These are phyloP conservation scores for Trididemnum nubilum DNA, from an alignment of 23 tunicate species.

Conservation along the genomic window DNA sequence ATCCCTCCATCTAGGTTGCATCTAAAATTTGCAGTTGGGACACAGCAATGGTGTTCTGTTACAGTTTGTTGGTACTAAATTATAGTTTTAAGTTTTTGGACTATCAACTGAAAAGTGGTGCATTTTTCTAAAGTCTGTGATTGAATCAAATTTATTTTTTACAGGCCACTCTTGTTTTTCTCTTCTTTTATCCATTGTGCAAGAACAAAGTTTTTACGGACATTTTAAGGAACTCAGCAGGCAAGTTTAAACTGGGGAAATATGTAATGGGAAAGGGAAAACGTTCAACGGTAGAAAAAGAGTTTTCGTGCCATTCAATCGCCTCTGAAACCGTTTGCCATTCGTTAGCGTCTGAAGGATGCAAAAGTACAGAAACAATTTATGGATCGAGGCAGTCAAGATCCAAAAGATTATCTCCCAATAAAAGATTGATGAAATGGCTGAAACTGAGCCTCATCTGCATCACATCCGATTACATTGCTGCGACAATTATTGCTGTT, in stretches of 20 bases:
- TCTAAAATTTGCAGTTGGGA: too few relatives aligned
- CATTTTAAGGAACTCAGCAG: neutral
- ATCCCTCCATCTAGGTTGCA: too few relatives aligned
- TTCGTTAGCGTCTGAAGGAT: neutral
- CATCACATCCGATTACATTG: neutral
- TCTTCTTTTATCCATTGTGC: neutral
- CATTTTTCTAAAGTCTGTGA: too few relatives aligned
- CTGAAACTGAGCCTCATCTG: slow-evolving; percentile 4
- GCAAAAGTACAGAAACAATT: neutral
- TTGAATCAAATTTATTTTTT: too few relatives aligned
- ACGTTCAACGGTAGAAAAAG: neutral
- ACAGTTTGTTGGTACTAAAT: too few relatives aligned
- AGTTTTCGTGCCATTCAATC: neutral
- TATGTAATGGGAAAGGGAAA: neutral
- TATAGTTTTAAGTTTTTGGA: too few relatives aligned
- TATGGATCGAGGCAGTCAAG: neutral
- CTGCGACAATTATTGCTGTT: neutral
- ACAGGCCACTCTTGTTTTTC: neutral
- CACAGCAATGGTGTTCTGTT: too few relatives aligned
- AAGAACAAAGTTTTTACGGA: neutral
- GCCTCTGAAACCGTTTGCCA: neutral
- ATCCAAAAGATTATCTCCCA: neutral
- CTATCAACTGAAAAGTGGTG: too few relatives aligned
- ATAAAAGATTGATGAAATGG: neutral
- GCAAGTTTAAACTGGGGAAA: too few relatives aligned